Percentiles rank a stretch among this genome's conserved stretches.
These are phyloP conservation scores for Stenotaenia linearis DNA, from an alignment of 2,888 invertebrate genomes.

Conservation along the genomic window DNA sequence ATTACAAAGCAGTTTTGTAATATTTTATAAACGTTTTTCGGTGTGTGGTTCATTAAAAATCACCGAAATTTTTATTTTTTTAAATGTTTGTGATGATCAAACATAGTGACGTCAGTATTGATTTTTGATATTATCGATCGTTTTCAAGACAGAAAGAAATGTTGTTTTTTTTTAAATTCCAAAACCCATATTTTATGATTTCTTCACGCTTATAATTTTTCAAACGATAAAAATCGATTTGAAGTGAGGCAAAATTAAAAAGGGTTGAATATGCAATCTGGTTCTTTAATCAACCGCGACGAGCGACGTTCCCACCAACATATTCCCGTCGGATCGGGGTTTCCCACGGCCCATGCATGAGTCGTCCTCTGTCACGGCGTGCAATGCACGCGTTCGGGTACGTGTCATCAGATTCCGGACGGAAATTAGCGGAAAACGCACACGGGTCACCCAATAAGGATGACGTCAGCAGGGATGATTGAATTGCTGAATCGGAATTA, in stretches of 20 bases:
- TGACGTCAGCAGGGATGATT: neutral
- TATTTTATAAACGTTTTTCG: too few relatives aligned
- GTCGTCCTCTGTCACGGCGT: neutral
- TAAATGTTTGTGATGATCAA: too few relatives aligned
- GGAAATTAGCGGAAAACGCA: neutral
- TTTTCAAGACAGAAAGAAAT: too few relatives aligned
- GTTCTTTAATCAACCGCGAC: neutral
- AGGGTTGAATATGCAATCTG: neutral
- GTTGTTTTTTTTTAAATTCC: too few relatives aligned
- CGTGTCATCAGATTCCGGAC: constrained; percentile 7
- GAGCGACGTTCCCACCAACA: neutral
- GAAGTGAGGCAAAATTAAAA: neutral
- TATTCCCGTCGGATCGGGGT: neutral
- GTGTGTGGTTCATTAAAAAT: too few relatives aligned
- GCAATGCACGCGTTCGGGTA: neutral
- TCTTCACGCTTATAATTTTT: too few relatives aligned
- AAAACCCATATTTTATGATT: too few relatives aligned
- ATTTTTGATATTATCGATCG: too few relatives aligned
- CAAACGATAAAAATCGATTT: neutral
- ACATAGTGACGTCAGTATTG: too few relatives aligned
- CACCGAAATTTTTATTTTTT: too few relatives aligned
- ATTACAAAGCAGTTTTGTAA: too few relatives aligned
- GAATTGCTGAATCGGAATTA: neutral
- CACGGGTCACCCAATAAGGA: neutral
- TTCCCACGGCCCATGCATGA: neutral